Evolutionary conservation across 2,888 invertebrate genomes (phyloP), one percentile per base, ranked within the genome.

Genomic region (Carcina quercana): DNA sequence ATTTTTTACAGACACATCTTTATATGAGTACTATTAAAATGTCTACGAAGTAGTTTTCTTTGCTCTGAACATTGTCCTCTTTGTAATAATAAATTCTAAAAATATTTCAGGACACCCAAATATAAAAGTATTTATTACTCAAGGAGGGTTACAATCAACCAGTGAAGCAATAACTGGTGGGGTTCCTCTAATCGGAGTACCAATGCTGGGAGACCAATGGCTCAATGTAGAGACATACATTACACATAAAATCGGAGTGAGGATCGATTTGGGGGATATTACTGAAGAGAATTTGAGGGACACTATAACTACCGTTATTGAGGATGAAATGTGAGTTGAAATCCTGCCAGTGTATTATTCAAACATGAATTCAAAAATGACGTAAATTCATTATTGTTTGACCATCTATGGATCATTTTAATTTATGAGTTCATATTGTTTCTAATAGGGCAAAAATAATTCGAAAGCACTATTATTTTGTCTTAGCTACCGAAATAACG

Each of bases 141-240:
- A 80, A 63, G 74, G 69, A 32, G 78, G 79, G 4, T 40, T 74
- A 1, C 76, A 78, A 35, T 76, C 78, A 0, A 59, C 71, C 2
- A 73, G 79, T 30, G 80, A 82, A 46, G 64, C 78, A 2, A 57
- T 80, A 2, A 55, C 53, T 8, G 63, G 61, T 3, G 62, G 61
- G 25, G 64, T 73, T 0, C 78, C 79, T 2, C 40, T 78, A 7
- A 43, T 78, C 7, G 72, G 61, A 10, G 35, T 76, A 26, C 74
- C 76, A 0, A 68, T 76, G 51, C 40, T 69, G 3, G 70, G 46
- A 1, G 83, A 84, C 38, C 76, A 80, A 39, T 67, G 62, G 48
- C 59, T 44, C 21, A 79, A 79, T 40, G 61, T 48, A 0, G 59
- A 64, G 19, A 47, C 52, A 34, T 60, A 54, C 17, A 46, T 38